Evolutionary conservation across 2,888 invertebrate genomes (phyloP).

Genomic region (Agrochola lychnidis): DNA sequence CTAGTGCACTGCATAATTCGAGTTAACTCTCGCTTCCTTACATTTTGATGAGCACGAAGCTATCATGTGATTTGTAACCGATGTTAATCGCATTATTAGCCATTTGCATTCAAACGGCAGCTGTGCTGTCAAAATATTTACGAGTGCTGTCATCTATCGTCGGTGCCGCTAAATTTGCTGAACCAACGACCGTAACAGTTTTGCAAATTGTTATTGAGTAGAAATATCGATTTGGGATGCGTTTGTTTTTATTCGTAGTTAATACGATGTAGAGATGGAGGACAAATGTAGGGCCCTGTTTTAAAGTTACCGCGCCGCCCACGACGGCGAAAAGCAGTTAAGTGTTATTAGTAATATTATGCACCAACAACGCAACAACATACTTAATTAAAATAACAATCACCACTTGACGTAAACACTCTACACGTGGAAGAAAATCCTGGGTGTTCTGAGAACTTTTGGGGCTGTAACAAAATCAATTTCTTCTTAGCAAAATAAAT

Average conservation of each 20-base stretch:
- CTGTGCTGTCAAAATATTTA: constrained; percentile 67
- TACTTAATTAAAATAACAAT: not conserved
- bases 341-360: not conserved
- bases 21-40: constrained; percentile 58
- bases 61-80: constrained; percentile 63
- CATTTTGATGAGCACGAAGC: constrained; percentile 60
- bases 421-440: not conserved
- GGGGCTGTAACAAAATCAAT: not conserved
- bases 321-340: not conserved
- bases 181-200: constrained; percentile 49
- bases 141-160: constrained; percentile 63
- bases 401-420: not conserved
- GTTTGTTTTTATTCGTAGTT: constrained; percentile 39
- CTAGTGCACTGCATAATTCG: constrained; percentile 37
- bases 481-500: constrained; percentile 10
- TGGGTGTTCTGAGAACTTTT: not conserved
- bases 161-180: constrained; percentile 53
- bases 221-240: constrained; percentile 44
- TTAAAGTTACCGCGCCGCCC: not conserved
- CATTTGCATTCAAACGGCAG: constrained; percentile 61
- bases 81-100: constrained; percentile 61
- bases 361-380: not conserved
- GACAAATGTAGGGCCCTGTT: not conserved
- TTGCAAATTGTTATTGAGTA: constrained; percentile 51
- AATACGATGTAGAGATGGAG: not conserved